Conservation (phyloP, 2,888 invertebrate genomes). For the Geophilus truncorum region DNA sequence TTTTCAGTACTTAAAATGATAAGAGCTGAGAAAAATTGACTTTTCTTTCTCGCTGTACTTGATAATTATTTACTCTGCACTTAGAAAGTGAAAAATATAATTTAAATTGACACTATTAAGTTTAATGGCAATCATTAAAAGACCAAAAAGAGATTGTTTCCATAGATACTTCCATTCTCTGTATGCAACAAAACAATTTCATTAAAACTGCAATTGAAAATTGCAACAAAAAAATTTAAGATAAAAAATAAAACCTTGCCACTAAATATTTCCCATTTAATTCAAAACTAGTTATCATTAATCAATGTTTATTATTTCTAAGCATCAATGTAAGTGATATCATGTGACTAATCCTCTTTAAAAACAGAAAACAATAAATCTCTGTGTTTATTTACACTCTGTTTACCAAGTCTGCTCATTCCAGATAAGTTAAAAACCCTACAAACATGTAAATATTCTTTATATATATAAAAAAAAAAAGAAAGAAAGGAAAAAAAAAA, state of each 20-base stretch:
- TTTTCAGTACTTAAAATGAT: conserved; percentile 17
- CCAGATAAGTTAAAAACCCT: not conserved
- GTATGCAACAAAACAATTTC: not conserved
- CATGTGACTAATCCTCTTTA: not conserved
- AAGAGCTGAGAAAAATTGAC: not conserved
- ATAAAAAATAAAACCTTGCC: not conserved
- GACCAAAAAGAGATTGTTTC: not conserved
- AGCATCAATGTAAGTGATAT: no score
- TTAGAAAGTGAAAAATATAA: not conserved
- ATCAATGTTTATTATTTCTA: no score
- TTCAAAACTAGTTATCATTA: no score
- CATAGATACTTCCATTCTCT: not conserved
- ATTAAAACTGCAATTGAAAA: not conserved
- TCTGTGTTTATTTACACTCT: not conserved
- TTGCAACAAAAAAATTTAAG: not conserved
- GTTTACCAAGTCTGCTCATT: not conserved
- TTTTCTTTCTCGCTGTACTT: not conserved
- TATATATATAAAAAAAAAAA: not conserved
- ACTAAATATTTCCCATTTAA: not conserved
- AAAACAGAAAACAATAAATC: not conserved
- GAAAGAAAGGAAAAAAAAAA: not conserved
- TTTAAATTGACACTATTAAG: conserved; percentile 21
- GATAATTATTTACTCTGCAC: conserved; percentile 1
- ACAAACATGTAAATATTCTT: not conserved
- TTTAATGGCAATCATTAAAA: conserved; percentile 1